phyloP scores from a whole-genome alignment of 2,113 vertebrate species.

The Gasterosteus aculeatus region DNA sequence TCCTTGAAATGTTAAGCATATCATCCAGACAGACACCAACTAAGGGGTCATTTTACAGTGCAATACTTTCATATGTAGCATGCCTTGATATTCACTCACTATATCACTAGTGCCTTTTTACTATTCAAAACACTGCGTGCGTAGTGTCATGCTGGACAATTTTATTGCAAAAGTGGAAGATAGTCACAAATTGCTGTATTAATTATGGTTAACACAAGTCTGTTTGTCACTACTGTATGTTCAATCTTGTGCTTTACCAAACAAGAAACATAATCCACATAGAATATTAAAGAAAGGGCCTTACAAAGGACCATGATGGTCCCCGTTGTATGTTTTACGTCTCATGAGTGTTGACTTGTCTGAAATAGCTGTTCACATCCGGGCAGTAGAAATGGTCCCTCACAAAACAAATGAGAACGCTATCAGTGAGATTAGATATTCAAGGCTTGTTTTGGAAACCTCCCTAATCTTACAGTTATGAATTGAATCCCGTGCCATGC shows the following conservation, averaged over 20 bases:
- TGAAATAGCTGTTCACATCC: not conserved
- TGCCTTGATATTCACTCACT: slow-evolving; percentile 29
- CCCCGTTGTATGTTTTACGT: slow-evolving; percentile 16
- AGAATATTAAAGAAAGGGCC: not conserved
- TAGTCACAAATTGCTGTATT: slow-evolving; percentile 26
- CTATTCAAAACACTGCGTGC: slow-evolving; percentile 15
- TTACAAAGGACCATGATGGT: not conserved
- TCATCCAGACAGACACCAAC: slow-evolving; percentile 3
- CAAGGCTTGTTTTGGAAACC: not conserved
- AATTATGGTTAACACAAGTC: slow-evolving; percentile 4
- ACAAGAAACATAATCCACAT: not conserved
- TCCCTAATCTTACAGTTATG: slow-evolving; percentile 1
- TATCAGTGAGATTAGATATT: not conserved
- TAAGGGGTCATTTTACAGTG: slow-evolving; percentile 15
- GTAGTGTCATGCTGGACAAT: slow-evolving; percentile 29
- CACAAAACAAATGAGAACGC: not conserved
- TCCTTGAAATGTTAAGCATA: slow-evolving; percentile 1
- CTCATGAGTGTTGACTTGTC: slow-evolving; percentile 10
- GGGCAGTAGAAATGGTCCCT: not conserved
- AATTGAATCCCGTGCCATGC: not conserved
- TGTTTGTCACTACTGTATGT: not conserved
- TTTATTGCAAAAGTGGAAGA: slow-evolving; percentile 35
- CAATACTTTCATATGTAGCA: slow-evolving; percentile 13
- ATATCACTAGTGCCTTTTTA: not conserved
- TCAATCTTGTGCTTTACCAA: not conserved